Base-by-base conservation (phyloP, 2,888 invertebrate species). In the Euspilapteryx auroguttella region DNA sequence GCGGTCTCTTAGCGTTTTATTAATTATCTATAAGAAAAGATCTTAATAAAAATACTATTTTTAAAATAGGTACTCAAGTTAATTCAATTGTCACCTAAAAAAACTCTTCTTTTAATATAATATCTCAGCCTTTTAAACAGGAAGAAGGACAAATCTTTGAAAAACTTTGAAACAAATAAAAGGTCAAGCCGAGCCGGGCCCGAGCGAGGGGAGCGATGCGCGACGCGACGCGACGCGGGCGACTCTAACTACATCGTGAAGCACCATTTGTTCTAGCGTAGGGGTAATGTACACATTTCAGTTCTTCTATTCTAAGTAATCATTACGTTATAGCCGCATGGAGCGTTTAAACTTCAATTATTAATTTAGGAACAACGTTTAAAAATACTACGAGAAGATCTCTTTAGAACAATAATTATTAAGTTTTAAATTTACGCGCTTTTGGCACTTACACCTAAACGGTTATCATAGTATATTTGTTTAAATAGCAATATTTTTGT, bases 251-350 rank as follows among this genome's bases (percentile, higher is more conserved):
- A 75, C 66, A 49, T 59, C 53, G 63, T 66, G 68, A 73, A 73
- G 75, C 75, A 75, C 75, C 75, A 75, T 73, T 68, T 69, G 73
- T 69, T 75, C 73, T 71, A 73, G 75, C 73, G 66, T 73, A 71
- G 63, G 75, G 73, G 62, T 54, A 71, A 75, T 75, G 71, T 75
- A 75, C 75, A 75, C 56, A 50, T 55, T 65, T 66, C 61, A 49
- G 55, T 58, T 51, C 57, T 55, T 63, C 65, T 65, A 69, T 44
- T 65, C 65, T 66, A 63, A 58, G 45, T 21, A 55, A 54, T 55
- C 51, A 62, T 61, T 66, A 69, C 50, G 63, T 53, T 58, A 62
- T 68, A 46, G 54, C 61, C 66, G 52, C 55, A 51, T 49, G 34
- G 55, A 49, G 59, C 50, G 50, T 57, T 58, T 57, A 62, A 48